These are phyloP conservation scores for Pristionchus maxplancki DNA, from an alignment of 2,888 invertebrate species.

Conservation along the genomic window DNA sequence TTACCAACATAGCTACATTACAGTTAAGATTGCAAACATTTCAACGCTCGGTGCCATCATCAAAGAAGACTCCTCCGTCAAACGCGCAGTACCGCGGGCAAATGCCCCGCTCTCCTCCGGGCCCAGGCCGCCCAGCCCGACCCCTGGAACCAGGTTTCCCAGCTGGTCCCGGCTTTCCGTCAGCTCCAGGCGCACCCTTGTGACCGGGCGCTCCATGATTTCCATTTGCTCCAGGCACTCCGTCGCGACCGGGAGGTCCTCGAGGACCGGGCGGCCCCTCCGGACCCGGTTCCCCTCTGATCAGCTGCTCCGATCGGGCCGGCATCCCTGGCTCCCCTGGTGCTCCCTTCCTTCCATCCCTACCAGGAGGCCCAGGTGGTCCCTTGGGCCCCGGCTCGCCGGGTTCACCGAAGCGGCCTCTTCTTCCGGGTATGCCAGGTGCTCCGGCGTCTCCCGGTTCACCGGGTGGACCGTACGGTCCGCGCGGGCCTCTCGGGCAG, in stretches of 20 bases:
- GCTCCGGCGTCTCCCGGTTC: conserved; percentile 64
- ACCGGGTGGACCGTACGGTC: conserved; percentile 62
- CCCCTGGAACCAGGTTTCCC: conserved; percentile 51
- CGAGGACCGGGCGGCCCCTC: conserved; percentile 60
- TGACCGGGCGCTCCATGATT: conserved; percentile 57
- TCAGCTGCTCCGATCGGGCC: conserved; percentile 55
- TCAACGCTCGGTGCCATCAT: not conserved
- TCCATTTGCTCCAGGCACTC: conserved; percentile 61
- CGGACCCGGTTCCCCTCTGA: conserved; percentile 62
- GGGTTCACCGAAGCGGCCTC: conserved; percentile 64
- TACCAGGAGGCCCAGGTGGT: conserved; percentile 61
- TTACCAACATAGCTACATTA: no score
- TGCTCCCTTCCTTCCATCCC: conserved; percentile 60
- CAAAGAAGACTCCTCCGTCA: not conserved
- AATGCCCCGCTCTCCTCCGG: not conserved
- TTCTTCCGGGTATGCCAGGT: conserved; percentile 60
- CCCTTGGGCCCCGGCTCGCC: conserved; percentile 66
- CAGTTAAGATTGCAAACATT: no score
- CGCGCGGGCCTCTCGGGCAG: conserved; percentile 57
- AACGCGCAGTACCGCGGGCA: not conserved
- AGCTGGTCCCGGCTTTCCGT: conserved; percentile 58
- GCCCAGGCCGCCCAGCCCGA: not conserved
- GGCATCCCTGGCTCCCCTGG: conserved; percentile 63
- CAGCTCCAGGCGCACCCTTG: conserved; percentile 59
- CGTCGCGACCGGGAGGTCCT: conserved; percentile 62